Conservation (phyloP, 2,113 vertebrate species). For the Lophochroa leadbeateri region DNA sequence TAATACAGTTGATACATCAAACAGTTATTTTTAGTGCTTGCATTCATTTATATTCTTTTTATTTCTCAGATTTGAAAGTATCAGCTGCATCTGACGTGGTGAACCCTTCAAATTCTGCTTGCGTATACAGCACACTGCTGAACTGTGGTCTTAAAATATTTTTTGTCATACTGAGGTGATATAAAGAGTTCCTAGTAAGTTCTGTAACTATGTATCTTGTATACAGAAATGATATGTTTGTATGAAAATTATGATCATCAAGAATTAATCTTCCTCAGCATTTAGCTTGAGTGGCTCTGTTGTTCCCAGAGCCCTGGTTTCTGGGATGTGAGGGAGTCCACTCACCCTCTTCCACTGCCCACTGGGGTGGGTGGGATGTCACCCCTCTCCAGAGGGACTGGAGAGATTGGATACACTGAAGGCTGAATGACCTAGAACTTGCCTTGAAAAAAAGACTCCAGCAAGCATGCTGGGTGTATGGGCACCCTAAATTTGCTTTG, state of each 20-base stretch:
- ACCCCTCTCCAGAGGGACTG: neutral
- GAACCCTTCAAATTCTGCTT: neutral
- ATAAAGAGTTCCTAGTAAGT: neutral
- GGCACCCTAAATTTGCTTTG: neutral
- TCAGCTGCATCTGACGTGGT: neutral
- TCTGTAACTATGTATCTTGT: neutral
- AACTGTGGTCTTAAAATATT: neutral
- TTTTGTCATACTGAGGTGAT: neutral
- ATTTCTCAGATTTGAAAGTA: neutral
- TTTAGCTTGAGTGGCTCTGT: rapidly evolving
- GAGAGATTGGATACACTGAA: neutral
- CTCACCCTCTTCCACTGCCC: no score
- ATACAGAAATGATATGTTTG: neutral
- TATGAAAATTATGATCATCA: neutral
- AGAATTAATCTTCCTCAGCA: neutral
- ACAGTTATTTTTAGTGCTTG: neutral
- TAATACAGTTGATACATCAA: neutral
- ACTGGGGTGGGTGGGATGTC: no score
- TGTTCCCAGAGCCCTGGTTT: neutral
- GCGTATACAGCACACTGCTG: neutral
- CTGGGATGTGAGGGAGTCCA: neutral
- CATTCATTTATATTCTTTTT: neutral
- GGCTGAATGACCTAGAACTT: neutral
- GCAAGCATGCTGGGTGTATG: neutral
- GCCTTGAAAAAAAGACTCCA: neutral